Evolutionary conservation across 1,140 invertebrate genomes (phyloP), one percentile per base, ranked within the genome.

Genomic region (Diorhabda sublineata): DNA sequence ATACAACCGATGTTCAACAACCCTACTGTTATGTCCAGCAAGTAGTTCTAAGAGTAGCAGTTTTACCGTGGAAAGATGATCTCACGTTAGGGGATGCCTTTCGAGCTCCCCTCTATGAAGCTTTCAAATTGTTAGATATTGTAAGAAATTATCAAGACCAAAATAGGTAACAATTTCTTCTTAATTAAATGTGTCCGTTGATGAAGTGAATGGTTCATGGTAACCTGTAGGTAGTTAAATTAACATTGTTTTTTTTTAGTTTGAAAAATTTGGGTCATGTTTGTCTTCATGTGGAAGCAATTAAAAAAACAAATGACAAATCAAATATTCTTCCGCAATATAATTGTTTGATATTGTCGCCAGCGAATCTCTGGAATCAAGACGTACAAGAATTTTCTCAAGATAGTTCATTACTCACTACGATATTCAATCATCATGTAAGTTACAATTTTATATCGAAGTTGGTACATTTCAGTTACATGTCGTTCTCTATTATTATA

Each of bases 341-440:
- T 79, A 92, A 89, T 79, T 98, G 97, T 80, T 84, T 98, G 0
- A 82, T 96, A n/a, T 80, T 98, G 0, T 98, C 96, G 3, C 96
- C 97, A 1, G 94, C 94, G 1, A 97, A 96, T 82, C 84, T 98
- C 43, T 98, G 96, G 96, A 88, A 91, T 69, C 89, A 92, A 78
- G 93, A 94, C 81, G 82, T 89, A 4, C 87, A 91, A 74, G 83
- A 88, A 43, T 95, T 93, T 78, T 86, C 89, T 52, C 83, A 89
- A 67, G 93, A 96, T 79, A 84, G 87, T 9, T 90, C 92, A 77
- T 87, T 95, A 71, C 82, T 95, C 58, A 87, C 85, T 64, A 95
- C 92, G 2, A 87, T 95, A 69, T 92, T 91, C 79, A 91, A 88
- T 72, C 89, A 94, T 82, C 90, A 93, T 86, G 90, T 93, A 85